These are phyloP conservation scores for Gryllus bimaculatus DNA, from an alignment of 1,140 invertebrate species.

Conservation along the genomic window DNA sequence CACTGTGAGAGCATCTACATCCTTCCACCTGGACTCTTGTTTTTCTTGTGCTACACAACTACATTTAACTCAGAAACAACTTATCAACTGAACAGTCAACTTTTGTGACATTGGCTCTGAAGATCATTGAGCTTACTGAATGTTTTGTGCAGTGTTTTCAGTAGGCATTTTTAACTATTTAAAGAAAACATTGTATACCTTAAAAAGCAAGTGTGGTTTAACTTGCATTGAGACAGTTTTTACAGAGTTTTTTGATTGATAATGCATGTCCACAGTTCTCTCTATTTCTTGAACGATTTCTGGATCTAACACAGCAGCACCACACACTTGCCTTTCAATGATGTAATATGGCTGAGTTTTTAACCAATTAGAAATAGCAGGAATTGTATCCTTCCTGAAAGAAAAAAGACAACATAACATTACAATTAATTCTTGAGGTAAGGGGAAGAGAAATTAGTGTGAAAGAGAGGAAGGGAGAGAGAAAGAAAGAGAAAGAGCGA, in stretches of 20 bases:
- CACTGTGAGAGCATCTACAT: too few relatives aligned
- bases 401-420: conserved; percentile 19
- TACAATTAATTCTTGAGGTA: not conserved
- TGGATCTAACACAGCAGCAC: conserved; percentile 56
- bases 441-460: not conserved
- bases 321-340: conserved; percentile 51
- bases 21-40: too few relatives aligned
- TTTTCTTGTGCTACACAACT: too few relatives aligned
- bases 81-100: too few relatives aligned
- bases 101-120: too few relatives aligned
- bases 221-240: conserved; percentile 61
- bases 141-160: too few relatives aligned
- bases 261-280: conserved; percentile 40
- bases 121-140: too few relatives aligned
- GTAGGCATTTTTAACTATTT: too few relatives aligned
- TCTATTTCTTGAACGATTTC: conserved; percentile 55
- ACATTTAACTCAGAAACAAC: too few relatives aligned
- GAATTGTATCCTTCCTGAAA: conserved; percentile 41
- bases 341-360: conserved; percentile 52
- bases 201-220: conserved; percentile 66
- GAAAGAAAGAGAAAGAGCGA: too few relatives aligned
- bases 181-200: conserved; percentile 35
- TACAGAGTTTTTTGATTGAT: conserved; percentile 29
- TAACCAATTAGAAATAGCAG: conserved; percentile 51
- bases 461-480: too few relatives aligned